Evolutionary conservation across 1,140 invertebrate species (phyloP), one percentile per base, ranked within the genome.

Genomic region (Amyelois transitella): DNA sequence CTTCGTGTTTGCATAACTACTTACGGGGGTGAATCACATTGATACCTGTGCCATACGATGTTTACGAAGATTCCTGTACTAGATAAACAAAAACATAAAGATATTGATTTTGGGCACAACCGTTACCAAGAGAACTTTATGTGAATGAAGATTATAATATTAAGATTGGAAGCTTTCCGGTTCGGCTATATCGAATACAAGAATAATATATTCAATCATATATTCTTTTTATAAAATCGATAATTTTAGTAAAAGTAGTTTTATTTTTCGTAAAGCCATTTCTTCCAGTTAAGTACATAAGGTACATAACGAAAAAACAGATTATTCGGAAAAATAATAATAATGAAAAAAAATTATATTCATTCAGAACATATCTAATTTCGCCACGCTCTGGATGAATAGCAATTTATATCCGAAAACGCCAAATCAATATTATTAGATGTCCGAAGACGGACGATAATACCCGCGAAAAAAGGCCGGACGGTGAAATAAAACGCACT

Each of bases 391-490:
- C 62, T 68, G 63, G 73, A 72, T 66, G 68, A 55, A 69, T 66
- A 58, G 61, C 43, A 55, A 69, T 65, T 70, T 71, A 69, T 71
- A 56, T 55, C 62, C 63, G 59, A 69, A n/a, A 68, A 76, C 68
- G 58, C 20, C 50, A 60, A 81, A 85, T 84, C 77, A 59, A 84
- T 86, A 81, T 62, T 69, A 75, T 78, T 77, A 60, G 73, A 86
- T 84, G 82, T 81, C 80, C 81, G 72, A 85, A 88, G 85, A 86
- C 60, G 80, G 78, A 83, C 85, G 82, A 75, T 86, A 87, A 87
- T 86, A 75, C 83, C 74, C 78, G 63, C 75, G 70, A 72, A 75
- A 72, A 78, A 75, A 66, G 71, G 66, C 69, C 71, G 72, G 74
- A 75, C 66, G 66, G 53, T 66, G 72, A 73, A 75, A 85, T 87